Evolutionary conservation across 2,888 invertebrate species (phyloP), one percentile per base, ranked within the genome.

Genomic region (Drosophila melanocephala): DNA sequence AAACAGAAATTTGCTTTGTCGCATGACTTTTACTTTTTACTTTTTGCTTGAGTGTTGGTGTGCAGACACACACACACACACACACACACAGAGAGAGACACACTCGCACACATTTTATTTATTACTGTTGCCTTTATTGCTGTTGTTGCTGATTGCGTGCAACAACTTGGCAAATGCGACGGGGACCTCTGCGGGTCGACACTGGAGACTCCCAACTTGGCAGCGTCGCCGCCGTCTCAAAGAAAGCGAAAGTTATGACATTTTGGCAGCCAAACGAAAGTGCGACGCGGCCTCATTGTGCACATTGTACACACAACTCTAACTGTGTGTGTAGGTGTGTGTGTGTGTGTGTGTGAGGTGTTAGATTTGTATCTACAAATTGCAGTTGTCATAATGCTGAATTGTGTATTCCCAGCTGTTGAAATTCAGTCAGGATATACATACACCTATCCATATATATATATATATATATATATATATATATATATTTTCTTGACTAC

Each of bases 201-300:
- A 37, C 62, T 84, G 56, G 72, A 65, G 78, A 63, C 61, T 61
- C 62, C 37, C 61, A 72, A 70, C 63, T 82, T 74, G 68, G 68
- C 81, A 64, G 52, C 66, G 59, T 35, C 50, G 68, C 35, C 60
- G 72, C 35, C 60, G 72, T 81, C 78, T 69, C 71, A 47, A 72
- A 69, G 84, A 87, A 90, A 87, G 77, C 90, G 90, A 86, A 86
- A 86, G 86, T 88, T 90, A 85, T 81, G 90, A 77, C 88, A 88
- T 74, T 86, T 89, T 87, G 87, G 82, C 79, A 77, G 68, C 56
- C 75, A 82, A 81, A 70, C 53, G 84, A 87, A 81, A 89, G 87
- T 87, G 80, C 53, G 51, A 62, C 55, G 51, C 56, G 39, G 22
- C 63, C 10, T 28, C 4, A 39, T n/a, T 28, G 30, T 52, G 1